Percentiles rank a stretch among this genome's conserved stretches.
Conservation (phyloP, 2,797 vertebrate genomes). For the Sebastes paucispinis region DNA sequence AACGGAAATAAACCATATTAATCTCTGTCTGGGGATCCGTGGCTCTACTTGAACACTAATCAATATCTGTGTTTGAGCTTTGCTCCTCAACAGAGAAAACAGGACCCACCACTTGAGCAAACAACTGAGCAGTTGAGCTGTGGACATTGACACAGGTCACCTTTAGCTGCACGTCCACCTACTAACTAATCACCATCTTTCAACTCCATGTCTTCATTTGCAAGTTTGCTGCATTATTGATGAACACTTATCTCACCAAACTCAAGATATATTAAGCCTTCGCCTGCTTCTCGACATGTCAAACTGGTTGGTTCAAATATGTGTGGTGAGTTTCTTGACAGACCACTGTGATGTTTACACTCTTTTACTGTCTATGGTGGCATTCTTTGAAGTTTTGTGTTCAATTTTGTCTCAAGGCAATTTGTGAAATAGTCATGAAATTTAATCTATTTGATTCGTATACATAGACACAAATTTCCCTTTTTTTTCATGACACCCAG, state of each 20-base stretch:
- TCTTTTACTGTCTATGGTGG: not conserved
- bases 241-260: not conserved
- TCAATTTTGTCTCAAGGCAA: not conserved
- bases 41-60: constrained; percentile 3
- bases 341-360: not conserved
- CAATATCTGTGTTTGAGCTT: constrained; percentile 35
- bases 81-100: constrained; percentile 29
- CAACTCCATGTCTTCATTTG: not conserved
- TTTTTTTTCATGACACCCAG: too few relatives aligned
- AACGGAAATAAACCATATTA: not conserved
- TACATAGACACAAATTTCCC: too few relatives aligned
- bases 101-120: not conserved
- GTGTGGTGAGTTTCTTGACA: not conserved
- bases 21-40: constrained; percentile 7
- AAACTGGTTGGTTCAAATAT: not conserved
- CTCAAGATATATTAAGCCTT: not conserved
- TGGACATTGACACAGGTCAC: not conserved
- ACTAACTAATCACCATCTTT: not conserved
- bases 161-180: not conserved
- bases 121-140: constrained; percentile 5
- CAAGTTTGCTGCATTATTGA: not conserved
- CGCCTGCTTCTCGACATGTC: not conserved
- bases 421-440: too few relatives aligned
- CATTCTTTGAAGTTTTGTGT: not conserved
- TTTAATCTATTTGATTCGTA: too few relatives aligned